Evolutionary conservation across 1,140 invertebrate species (phyloP), one percentile per base, ranked within the genome.

Genomic region (Aphidius gifuensis): DNA sequence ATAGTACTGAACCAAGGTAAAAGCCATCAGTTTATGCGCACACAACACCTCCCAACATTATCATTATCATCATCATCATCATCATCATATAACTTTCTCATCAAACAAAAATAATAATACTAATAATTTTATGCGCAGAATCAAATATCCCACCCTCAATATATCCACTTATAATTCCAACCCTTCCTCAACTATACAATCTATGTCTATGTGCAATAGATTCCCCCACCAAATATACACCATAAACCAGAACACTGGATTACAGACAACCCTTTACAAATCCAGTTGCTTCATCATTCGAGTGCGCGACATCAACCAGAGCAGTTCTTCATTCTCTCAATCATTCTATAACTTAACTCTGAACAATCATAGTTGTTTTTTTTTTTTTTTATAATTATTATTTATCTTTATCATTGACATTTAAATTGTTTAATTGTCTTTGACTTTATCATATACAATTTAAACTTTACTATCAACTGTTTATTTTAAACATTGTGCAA

Each of bases 251-350:
- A 57, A 69, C 23, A 32, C 4, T 32, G 23, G 23, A 32, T 32
- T 32, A 32, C 23, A 32, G 23, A 32, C 69, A 71, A 72, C 67
- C 66, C 69, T 71, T 68, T 63, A 46, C 63, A 68, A 60, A 70
- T 73, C 65, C 71, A 71, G 65, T 65, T 61, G 67, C 58, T 53
- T 49, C 48, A 71, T 77, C 75, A 79, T 77, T 79, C 74, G 71
- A 69, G 69, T 73, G 66, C 69, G 69, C 69, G 73, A 74, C 68
- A 68, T 62, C 66, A 67, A 69, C 58, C 63, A 49, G 64, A 61
- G 51, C 49, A 32, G 55, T 58, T 63, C 58, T 38, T 21, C 38
- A 32, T 32, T 32, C 23, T 32, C 23, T 3, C 23, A 32, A 43
- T 45, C 38, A 39, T 16, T 16, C 16, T 16, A 16, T 16, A 16